phyloP scores from a whole-genome alignment of 2,113 vertebrate genomes.

The Pelecanus crispus region DNA sequence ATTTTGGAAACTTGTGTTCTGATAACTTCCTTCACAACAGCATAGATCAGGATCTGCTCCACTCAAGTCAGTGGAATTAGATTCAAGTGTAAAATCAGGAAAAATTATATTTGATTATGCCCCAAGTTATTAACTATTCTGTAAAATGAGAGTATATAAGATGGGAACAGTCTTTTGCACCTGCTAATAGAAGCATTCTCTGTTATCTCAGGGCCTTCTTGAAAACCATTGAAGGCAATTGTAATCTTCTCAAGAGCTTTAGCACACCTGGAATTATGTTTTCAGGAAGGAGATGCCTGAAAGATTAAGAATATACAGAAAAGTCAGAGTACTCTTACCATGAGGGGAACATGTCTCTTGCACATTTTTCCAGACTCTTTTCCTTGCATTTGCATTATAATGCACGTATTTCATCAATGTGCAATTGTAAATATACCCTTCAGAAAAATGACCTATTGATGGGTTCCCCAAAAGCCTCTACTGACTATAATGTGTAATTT shows the following conservation, averaged over 20 bases:
- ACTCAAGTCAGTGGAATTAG: not conserved
- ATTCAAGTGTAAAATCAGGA: slow-evolving; percentile 1
- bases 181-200: not conserved
- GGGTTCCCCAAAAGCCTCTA: not conserved
- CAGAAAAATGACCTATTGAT: slow-evolving; percentile 32
- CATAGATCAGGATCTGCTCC: not conserved
- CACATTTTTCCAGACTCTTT: not conserved
- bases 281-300: not conserved
- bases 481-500: slow-evolving; percentile 39
- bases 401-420: not conserved
- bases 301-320: not conserved
- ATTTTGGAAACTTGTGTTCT: not conserved
- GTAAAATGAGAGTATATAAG: not conserved
- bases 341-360: not conserved
- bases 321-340: not conserved
- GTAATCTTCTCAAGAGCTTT: slow-evolving; percentile 1
- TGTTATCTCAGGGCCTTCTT: not conserved
- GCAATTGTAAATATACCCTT: slow-evolving; percentile 1
- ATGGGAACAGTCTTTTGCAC: not conserved
- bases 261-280: not conserved
- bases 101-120: not conserved
- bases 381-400: slow-evolving; percentile 17
- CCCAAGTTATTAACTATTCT: not conserved
- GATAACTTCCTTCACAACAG: not conserved
- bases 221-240: not conserved